Base-by-base conservation (phyloP, 2,797 vertebrate genomes). In the Peromyscus attwateri region DNA sequence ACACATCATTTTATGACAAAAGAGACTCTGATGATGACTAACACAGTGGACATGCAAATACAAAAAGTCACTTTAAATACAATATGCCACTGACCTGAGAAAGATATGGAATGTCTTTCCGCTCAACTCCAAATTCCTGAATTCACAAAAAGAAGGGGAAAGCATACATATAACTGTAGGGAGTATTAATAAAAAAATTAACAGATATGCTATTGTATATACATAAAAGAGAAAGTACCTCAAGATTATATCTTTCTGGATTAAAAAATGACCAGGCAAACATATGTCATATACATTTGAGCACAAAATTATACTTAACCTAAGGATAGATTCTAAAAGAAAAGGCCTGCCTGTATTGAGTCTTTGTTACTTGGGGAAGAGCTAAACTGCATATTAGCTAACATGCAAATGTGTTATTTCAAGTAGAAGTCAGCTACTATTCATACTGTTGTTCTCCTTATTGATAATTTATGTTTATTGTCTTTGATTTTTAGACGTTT, bases 91-190 rank as follows among this genome's bases (percentile, higher is more conserved):
- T 99, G 99, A 99, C 99, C 99, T 99, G 99, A 98, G 99, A 99
- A 98, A 99, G 99, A 99, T 99, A 99, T 97, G 99, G 99, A 99
- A 99, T 99, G 99, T 99, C 99, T 98, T 99, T 99, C 99, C 99
- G 99, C 99, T 99, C 99, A 99, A 99, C 99, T 99, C 99, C 99
- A 99, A 99, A 99, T 99, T 99, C 99, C 99, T 99, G 99, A 98
- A 98, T 98, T 99, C 99, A 99, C 98, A 99, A 99, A 98, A 96
- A 91, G 89, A 92, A 97, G 98, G 95, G 96, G 95, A 81, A 95
- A 80, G 81, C n/a, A 97, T 84, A 68, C 75, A 97, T 31, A 96
- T 99, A 98, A 98, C 31, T 98, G 90, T 94, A 97, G 60, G 95
- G 76, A 98, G 88, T 70, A 91, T 66, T 79, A 98, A 97, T 68